Base-by-base conservation (phyloP, 1,140 invertebrate species). In the Zeugodacus cucurbitae region DNA sequence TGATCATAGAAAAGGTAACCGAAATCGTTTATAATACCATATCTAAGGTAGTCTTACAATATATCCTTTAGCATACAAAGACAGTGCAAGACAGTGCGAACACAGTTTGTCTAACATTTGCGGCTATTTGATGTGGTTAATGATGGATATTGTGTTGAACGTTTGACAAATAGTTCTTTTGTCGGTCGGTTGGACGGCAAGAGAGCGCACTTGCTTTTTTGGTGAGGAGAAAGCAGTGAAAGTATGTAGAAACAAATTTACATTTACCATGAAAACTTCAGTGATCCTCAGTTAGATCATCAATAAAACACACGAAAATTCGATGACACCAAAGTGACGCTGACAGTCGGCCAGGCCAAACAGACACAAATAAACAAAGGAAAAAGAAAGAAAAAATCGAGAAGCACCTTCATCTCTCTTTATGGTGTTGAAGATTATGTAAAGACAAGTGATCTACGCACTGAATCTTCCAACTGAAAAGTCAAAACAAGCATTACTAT, bases 1-100 rank as follows among this genome's bases (percentile, higher is more conserved):
- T 88, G 88, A 88, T 88, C 87, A 64, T 7, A n/a, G 26, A 17
- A 57, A 74, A 88, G 32, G 57, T 48, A 48, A 82, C n/a, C 44
- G 44, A 82, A 82, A n/a, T 82, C 41, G 41, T 34, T 37, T 78
- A 78, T 78, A 78, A 41, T 41, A 78, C 70, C 32, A 44, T 44
- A 62, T 62, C 1, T 32, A 34, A 37, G 34, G 11, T 6, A n/a
- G n/a, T n/a, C n/a, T n/a, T n/a, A 32, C 26, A 32, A 32, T 67
- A 67, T 74, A 74, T 82, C 74, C 41, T 44, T 82, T 48, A 48
- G n/a, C 22, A 74, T 74, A 20, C 37, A 74, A 74, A 74, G 70
- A 22, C 6, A 6, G 37, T 20, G 70, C 26, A 10, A 32, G 5
- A 2, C 32, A 74, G 20, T 41, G 41, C 44, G 37, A 82, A 14